Evolutionary conservation across 2,888 invertebrate species (phyloP).

Genomic region (Nematopogon swammerdamellus): DNA sequence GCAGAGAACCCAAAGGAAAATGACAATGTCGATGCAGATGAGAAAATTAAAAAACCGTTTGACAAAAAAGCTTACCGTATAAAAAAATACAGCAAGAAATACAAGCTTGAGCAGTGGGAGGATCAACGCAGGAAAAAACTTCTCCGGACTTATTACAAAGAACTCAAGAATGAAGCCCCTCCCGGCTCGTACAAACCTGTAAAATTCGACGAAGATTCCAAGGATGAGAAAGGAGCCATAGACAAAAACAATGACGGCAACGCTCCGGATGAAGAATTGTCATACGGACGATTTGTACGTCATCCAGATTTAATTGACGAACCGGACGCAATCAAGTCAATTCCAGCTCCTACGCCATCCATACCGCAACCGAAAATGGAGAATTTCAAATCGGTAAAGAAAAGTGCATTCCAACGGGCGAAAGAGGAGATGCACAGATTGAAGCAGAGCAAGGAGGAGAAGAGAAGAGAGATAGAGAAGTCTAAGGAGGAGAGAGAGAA

Average conservation of each 20-base stretch:
- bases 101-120: slow-evolving; percentile 67
- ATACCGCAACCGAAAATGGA: slow-evolving; percentile 6
- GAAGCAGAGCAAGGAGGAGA: slow-evolving; percentile 52
- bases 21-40: slow-evolving; percentile 8
- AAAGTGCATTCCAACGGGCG: slow-evolving; percentile 48
- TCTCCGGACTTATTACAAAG: slow-evolving; percentile 54
- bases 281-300: slow-evolving; percentile 34
- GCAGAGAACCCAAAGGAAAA: slow-evolving; percentile 29
- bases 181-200: slow-evolving; percentile 42
- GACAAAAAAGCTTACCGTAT: slow-evolving; percentile 65
- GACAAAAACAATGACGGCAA: background rate
- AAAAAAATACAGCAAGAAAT: slow-evolving; percentile 68
- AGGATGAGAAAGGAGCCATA: slow-evolving; percentile 9
- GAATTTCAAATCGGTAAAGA: slow-evolving; percentile 18
- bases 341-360: background rate
- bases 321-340: slow-evolving; percentile 13
- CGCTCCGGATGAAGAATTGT: slow-evolving; percentile 18
- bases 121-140: slow-evolving; percentile 59
- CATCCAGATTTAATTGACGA: slow-evolving; percentile 40
- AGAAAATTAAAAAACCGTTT: slow-evolving; percentile 54
- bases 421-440: slow-evolving; percentile 51
- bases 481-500: slow-evolving; percentile 56
- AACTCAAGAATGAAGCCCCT: slow-evolving; percentile 43
- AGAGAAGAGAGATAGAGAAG: slow-evolving; percentile 41
- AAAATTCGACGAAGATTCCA: slow-evolving; percentile 47